These are phyloP conservation scores for Dunckerocampus dactyliophorus DNA, from an alignment of 2,113 vertebrate genomes.

Conservation along the genomic window DNA sequence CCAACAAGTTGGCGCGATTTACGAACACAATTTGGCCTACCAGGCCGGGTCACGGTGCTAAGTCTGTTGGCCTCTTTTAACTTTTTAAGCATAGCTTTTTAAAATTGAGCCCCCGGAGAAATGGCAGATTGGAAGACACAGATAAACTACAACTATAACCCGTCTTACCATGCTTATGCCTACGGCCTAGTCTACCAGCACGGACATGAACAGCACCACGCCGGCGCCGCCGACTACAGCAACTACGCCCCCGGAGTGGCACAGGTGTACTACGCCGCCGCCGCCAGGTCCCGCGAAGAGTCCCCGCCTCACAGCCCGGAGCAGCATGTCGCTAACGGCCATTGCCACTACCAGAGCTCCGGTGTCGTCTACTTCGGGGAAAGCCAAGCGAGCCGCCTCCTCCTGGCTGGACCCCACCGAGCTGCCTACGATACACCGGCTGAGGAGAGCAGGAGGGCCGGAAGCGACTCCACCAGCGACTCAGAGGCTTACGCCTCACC, in stretches of 20 bases:
- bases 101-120: no score
- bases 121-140: constrained; percentile 75
- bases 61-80: neutral
- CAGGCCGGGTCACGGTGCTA: neutral
- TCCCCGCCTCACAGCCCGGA: constrained; percentile 49
- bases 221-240: constrained; percentile 10
- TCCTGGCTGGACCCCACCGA: constrained; percentile 14
- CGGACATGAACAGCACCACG: constrained; percentile 48
- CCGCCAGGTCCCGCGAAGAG: constrained; percentile 21
- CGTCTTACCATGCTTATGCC: constrained; percentile 62
- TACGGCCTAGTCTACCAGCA: constrained; percentile 64
- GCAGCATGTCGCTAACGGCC: neutral
- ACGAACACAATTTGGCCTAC: neutral
- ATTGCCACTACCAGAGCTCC: constrained; percentile 39
- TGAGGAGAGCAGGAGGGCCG: constrained; percentile 25
- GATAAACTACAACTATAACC: constrained; percentile 62
- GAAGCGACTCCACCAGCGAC: constrained; percentile 59
- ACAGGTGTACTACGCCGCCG: constrained; percentile 36
- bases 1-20: neutral
- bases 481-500: constrained; percentile 60
- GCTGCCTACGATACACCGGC: neutral
- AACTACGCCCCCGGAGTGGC: constrained; percentile 36
- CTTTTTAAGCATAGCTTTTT: neutral
- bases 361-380: constrained; percentile 31
- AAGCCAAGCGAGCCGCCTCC: constrained; percentile 29